Evolutionary conservation across 2,797 vertebrate species (phyloP).

Genomic region (Sciurus vulgaris): DNA sequence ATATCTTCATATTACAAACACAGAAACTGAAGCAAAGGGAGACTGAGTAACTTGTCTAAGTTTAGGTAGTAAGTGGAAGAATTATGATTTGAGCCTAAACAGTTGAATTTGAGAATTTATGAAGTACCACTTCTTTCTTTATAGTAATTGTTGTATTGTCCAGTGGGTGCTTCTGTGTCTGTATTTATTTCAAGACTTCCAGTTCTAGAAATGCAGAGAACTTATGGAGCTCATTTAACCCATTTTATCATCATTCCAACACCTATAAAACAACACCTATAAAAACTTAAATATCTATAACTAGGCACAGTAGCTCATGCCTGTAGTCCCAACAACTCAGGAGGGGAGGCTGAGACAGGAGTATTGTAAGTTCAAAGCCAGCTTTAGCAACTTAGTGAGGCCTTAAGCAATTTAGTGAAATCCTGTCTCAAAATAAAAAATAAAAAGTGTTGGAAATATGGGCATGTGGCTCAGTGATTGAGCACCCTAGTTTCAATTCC

Average conservation of each 20-base stretch:
- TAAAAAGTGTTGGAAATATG: too few relatives aligned
- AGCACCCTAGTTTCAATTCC: too few relatives aligned
- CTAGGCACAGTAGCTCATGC: too few relatives aligned
- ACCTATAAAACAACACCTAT: too few relatives aligned
- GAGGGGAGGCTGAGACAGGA: too few relatives aligned
- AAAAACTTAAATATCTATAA: neutral
- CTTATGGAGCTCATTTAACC: neutral
- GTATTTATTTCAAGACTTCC: neutral
- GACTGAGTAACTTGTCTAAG: neutral
- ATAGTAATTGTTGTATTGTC: neutral
- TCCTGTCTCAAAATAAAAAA: too few relatives aligned
- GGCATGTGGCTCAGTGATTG: too few relatives aligned
- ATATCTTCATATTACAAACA: neutral
- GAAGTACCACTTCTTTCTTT: neutral
- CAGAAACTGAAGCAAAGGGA: neutral
- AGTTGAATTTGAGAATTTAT: neutral
- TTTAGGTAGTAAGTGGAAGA: neutral
- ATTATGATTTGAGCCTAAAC: neutral
- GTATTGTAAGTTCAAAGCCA: too few relatives aligned
- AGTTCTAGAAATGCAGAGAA: neutral
- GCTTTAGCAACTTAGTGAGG: too few relatives aligned
- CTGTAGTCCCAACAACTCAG: too few relatives aligned
- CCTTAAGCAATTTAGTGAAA: too few relatives aligned
- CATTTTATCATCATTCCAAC: neutral
- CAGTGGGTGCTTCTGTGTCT: neutral